Base-by-base conservation (phyloP, 2,888 invertebrate genomes). In the Campoplex nolae region DNA sequence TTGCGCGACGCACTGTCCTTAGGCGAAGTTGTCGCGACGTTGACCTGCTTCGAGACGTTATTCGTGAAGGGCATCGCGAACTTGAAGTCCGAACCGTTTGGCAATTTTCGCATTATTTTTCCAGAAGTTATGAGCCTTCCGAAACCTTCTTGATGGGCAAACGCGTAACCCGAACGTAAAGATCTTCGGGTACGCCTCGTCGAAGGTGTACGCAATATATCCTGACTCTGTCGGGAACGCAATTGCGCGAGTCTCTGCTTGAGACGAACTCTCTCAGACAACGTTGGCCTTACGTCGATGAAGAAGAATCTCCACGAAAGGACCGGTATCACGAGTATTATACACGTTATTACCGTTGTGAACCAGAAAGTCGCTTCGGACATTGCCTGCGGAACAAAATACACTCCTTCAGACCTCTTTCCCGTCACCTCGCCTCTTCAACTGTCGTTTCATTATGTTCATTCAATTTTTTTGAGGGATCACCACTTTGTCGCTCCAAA, bases 111-210 rank as follows among this genome's bases (percentile, higher is more conserved):
- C 98, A 99, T 99, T 93, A 99, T 98, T 95, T 98, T 98, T 86
- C 99, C 99, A 74, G 98, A 98, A 16, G 99, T 99, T 94, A 99
- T 99, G 91, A 99, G 97, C 32, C 98, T 96, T 73, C 99, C 99
- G 95, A 99, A 99, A 91, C 99, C 99, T 95, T 98, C 98, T 93
- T 99, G 98, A 95, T 99, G 99, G 83, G 99, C 98, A 95, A 99
- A 99, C 13, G 99, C 99, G 95, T 99, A 99, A 83, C 99, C 99
- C 16, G 99, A 99, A 83, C 99, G 97, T 88, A 99, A 96, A 48
- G 98, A 99, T 91, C 98, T 97, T 56, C 99, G 96, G 85, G 98
- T 98, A 91, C 98, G 96, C 85, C 98, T 96, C 0, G 98, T 97
- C 74, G 98, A 98, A 48, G 98, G 97, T 88, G 98, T 98, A 90